Evolutionary conservation across 2,797 vertebrate genomes (phyloP).

Genomic region (Enteromius treurensis): DNA sequence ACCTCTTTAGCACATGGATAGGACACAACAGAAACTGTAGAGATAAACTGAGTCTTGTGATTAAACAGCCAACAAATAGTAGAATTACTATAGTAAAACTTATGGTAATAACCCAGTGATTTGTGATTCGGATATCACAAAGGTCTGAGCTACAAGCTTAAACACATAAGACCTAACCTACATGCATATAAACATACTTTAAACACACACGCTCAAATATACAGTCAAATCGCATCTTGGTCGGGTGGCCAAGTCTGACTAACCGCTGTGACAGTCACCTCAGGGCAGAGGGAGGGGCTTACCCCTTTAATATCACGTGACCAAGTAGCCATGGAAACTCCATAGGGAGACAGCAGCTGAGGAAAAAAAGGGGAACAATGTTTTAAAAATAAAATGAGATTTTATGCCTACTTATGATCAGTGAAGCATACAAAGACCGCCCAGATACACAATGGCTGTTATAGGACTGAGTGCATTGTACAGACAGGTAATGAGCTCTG

Average conservation of each 20-base stretch:
- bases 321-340: slow-evolving; percentile 75
- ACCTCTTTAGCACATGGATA: slow-evolving; percentile 1
- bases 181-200: slow-evolving; percentile 23
- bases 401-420: slow-evolving; percentile 75
- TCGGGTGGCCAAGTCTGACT: slow-evolving; percentile 64
- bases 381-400: slow-evolving; percentile 78
- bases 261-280: slow-evolving; percentile 67
- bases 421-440: slow-evolving; percentile 67
- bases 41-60: neutral
- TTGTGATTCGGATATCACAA: neutral
- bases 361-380: slow-evolving; percentile 59
- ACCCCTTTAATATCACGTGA: slow-evolving; percentile 69
- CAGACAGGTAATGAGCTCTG: slow-evolving; percentile 66
- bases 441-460: slow-evolving; percentile 65
- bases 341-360: slow-evolving; percentile 53
- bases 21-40: neutral
- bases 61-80: neutral
- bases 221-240: slow-evolving; percentile 53
- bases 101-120: neutral
- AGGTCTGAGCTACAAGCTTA: neutral
- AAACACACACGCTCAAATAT: slow-evolving; percentile 51
- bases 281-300: slow-evolving; percentile 66
- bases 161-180: slow-evolving; percentile 12
- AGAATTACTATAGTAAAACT: neutral
- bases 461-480: slow-evolving; percentile 69